Conservation (phyloP, 2,797 vertebrate genomes). For the Hydrolagus colliei region DNA sequence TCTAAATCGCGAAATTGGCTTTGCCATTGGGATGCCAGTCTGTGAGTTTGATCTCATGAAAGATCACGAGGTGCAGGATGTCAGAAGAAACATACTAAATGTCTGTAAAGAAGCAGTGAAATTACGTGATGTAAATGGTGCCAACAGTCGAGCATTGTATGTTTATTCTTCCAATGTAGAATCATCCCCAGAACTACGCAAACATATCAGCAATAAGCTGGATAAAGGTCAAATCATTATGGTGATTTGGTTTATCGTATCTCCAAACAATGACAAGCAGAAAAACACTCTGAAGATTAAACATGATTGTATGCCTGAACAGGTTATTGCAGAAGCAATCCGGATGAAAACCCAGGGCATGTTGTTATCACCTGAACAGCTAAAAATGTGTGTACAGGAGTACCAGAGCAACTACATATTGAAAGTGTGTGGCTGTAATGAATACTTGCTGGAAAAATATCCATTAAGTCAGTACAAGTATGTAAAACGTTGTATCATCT, state of each 20-base stretch:
- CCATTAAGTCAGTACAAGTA: slow-evolving; percentile 73
- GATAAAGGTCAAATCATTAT: slow-evolving; percentile 63
- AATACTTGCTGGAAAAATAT: slow-evolving; percentile 65
- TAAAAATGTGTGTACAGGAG: slow-evolving; percentile 65
- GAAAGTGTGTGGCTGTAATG: slow-evolving; percentile 66
- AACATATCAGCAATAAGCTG: slow-evolving; percentile 62
- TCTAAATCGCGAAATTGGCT: slow-evolving; percentile 65
- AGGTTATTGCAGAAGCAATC: slow-evolving; percentile 60
- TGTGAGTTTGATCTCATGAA: slow-evolving; percentile 62
- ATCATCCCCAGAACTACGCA: slow-evolving; percentile 58
- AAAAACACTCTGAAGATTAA: slow-evolving; percentile 65
- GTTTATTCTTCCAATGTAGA: slow-evolving; percentile 69
- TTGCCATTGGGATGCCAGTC: slow-evolving; percentile 56
- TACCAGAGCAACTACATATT: slow-evolving; percentile 71
- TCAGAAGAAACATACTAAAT: slow-evolving; percentile 53
- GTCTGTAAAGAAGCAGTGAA: slow-evolving; percentile 62
- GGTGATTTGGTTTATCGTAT: slow-evolving; percentile 71
- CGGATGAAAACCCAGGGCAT: slow-evolving; percentile 66
- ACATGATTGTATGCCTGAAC: slow-evolving; percentile 63
- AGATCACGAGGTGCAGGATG: slow-evolving; percentile 59
- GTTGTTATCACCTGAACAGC: slow-evolving; percentile 68
- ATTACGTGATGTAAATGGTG: slow-evolving; percentile 55
- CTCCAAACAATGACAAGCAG: slow-evolving; percentile 68
- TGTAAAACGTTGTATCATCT: slow-evolving; percentile 61
- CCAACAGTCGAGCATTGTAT: slow-evolving; percentile 63